These are phyloP conservation scores for Caenorhabditis tropicalis DNA, from an alignment of 1,140 invertebrate species.

Conservation along the genomic window DNA sequence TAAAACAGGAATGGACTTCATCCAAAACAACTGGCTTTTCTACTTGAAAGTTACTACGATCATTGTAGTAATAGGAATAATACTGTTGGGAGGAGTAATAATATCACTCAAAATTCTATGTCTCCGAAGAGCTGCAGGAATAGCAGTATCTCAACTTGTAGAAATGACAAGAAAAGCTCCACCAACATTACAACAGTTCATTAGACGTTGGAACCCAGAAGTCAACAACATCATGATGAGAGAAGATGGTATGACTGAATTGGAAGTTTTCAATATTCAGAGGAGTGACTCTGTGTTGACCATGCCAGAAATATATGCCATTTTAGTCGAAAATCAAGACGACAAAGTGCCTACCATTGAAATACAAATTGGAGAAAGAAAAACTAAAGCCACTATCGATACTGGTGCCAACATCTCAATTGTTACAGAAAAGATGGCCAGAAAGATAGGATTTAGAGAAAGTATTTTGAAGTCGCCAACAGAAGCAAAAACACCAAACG, in stretches of 20 bases:
- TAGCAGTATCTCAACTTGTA: not conserved
- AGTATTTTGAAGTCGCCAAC: not conserved
- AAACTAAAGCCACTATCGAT: not conserved
- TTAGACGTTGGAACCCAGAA: not conserved
- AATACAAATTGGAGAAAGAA: not conserved
- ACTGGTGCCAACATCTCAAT: not conserved
- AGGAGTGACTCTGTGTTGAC: not conserved
- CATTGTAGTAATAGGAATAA: not conserved
- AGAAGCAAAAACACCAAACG: not conserved
- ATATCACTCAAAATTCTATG: not conserved
- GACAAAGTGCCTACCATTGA: not conserved
- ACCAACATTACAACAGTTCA: not conserved
- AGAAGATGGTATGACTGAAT: not conserved
- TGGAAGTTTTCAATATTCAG: not conserved
- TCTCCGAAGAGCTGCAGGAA: not conserved
- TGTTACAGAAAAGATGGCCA: not conserved
- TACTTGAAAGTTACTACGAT: not conserved
- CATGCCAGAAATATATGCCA: not conserved
- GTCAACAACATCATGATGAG: not conserved
- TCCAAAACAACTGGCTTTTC: not conserved
- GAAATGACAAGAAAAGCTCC: not conserved
- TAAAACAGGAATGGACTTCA: not conserved
- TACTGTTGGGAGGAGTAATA: not conserved
- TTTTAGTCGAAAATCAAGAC: not conserved
- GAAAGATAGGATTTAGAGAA: not conserved